Conservation (phyloP, 2,113 vertebrate species). For the Pangasianodon gigas region DNA sequence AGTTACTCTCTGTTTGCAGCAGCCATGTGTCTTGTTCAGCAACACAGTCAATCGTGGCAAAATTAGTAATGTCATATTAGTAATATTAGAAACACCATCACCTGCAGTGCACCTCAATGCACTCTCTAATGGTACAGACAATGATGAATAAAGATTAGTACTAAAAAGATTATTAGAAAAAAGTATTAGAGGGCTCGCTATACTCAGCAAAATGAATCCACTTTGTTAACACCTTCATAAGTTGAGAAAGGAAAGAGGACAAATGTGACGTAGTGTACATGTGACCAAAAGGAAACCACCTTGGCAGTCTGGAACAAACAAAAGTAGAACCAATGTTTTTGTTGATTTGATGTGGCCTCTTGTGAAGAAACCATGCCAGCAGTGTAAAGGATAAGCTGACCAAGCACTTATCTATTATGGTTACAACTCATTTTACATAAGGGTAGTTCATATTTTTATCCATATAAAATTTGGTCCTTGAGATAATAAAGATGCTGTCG, state of each 20-base stretch:
- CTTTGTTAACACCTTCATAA: not conserved
- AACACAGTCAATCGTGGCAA: not conserved
- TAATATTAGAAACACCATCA: not conserved
- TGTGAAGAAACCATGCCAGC: not conserved
- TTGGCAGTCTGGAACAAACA: not conserved
- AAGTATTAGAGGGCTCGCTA: not conserved
- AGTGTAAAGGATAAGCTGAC: not conserved
- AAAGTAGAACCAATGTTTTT: not conserved
- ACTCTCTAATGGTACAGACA: not conserved
- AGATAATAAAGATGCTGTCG: not conserved
- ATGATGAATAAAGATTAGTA: too few species aligned
- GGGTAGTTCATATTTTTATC: not conserved
- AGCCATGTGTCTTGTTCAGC: not conserved
- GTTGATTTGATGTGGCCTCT: not conserved
- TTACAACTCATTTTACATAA: not conserved
- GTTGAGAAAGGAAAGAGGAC: not conserved
- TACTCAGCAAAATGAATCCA: not conserved
- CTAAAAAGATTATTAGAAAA: not conserved
- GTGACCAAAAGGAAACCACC: not conserved
- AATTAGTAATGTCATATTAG: not conserved
- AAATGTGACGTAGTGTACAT: not conserved
- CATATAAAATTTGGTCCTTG: not conserved
- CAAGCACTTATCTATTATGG: not conserved
- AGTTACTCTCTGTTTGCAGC: not conserved
- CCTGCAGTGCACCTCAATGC: not conserved